Evolutionary conservation across 2,888 invertebrate species (phyloP).

Genomic region (Himalopsyche kuldschensis): DNA sequence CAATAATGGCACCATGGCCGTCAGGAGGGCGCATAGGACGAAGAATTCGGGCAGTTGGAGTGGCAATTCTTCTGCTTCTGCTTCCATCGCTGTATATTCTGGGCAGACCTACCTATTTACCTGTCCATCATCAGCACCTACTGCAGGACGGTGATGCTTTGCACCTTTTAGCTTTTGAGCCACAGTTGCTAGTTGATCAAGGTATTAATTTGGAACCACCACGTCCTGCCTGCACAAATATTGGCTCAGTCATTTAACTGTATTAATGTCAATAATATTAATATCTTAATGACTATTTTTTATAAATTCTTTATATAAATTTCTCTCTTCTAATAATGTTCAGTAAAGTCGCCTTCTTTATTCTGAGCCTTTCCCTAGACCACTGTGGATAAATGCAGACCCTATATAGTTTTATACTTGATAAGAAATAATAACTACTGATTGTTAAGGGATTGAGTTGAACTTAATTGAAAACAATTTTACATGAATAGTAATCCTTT

Average conservation of each 20-base stretch:
- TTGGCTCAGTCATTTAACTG: too few species aligned
- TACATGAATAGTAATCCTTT: too few species aligned
- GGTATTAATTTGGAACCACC: neutral
- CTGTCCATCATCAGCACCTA: neutral
- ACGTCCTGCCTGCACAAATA: too few species aligned
- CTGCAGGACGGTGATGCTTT: neutral
- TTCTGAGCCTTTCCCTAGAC: too few species aligned
- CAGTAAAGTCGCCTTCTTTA: too few species aligned
- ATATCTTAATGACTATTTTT: neutral
- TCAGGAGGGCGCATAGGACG: neutral
- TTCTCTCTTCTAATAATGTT: too few species aligned
- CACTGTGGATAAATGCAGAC: too few species aligned
- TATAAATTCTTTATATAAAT: neutral
- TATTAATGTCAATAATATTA: too few species aligned
- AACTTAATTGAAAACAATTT: too few species aligned
- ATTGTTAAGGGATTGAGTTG: too few species aligned
- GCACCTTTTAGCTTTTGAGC: neutral
- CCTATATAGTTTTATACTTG: too few species aligned
- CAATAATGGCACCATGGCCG: neutral
- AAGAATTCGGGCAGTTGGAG: slow-evolving; percentile 8
- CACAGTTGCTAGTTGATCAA: neutral
- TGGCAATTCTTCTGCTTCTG: slow-evolving; percentile 16
- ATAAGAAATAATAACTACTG: too few species aligned
- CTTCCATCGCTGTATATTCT: slow-evolving; percentile 23
- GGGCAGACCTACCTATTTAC: slow-evolving; percentile 6